Base-by-base conservation (phyloP, 2,797 vertebrate genomes). In the Mus spretus region DNA sequence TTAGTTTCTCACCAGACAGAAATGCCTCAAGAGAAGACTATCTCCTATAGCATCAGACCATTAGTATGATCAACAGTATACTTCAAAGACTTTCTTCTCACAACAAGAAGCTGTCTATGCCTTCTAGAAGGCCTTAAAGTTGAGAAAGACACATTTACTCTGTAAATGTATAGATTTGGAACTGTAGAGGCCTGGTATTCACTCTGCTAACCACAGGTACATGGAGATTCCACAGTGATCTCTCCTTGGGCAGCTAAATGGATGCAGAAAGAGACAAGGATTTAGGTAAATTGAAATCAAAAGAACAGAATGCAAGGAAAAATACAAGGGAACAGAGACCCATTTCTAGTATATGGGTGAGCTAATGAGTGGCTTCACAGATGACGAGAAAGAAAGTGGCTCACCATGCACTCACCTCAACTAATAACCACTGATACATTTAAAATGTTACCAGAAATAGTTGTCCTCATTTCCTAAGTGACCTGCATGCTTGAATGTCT, bases 401-500 rank as follows among this genome's bases (percentile, higher is more conserved):
- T 98, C 97, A 98, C 98, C 98, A 98, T 98, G 96, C 85, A 94
- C 98, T 98, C 96, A 97, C 98, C 98, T 98, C 98, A 97, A 97
- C 96, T 98, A 37, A 37, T 8, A 72, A 72, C 22, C 70, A 72
- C 70, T 37, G 70, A 96, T 98, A 98, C 97, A 98, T 98, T 97
- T 97, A 94, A 97, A 86, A 91, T 97, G 97, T 98, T 98, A 97
- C 98, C 98, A 98, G 94, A 98, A 99, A 98, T 99, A 98, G 98
- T 96, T 97, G 98, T 98, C 98, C 98, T 98, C 97, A 97, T 98
- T 98, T 98, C 98, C 97, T 98, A 98, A 98, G 97, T 98, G 98
- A 98, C 98, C 98, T 98, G 94, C 82, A 98, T 98, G 95, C 96
- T 85, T 80, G 96, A 97, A 98, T 98, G 98, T 97, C 98, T 98